Conservation (phyloP, 2,113 vertebrate genomes). For the Sylvia atricapilla region DNA sequence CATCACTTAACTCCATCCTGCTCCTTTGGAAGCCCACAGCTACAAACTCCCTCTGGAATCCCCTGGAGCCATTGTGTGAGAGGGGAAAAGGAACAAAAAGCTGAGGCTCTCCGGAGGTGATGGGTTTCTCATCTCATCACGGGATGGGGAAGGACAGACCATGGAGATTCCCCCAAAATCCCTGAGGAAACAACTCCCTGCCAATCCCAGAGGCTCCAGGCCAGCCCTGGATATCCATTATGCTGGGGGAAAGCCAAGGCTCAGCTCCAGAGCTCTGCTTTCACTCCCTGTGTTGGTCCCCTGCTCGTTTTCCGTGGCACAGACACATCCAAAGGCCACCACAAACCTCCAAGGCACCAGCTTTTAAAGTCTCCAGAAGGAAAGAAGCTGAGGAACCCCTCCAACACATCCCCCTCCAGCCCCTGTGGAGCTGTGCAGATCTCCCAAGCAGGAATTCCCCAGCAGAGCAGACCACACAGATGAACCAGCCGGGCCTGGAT, state of each 20-base stretch:
- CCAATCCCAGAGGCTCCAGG: neutral
- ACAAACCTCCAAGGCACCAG: rapidly evolving
- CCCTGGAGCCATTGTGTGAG: neutral
- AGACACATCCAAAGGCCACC: neutral
- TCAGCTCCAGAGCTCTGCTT: neutral
- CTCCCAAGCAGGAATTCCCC: neutral
- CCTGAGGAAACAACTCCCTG: neutral
- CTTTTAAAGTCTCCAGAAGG: neutral
- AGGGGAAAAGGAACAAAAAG: neutral
- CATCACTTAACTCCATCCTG: neutral
- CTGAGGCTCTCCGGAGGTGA: neutral
- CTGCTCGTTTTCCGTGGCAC: neutral
- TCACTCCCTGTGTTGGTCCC: neutral
- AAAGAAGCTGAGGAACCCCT: neutral
- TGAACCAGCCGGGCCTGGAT: neutral
- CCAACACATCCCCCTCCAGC: neutral
- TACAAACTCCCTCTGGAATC: neutral
- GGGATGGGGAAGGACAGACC: neutral
- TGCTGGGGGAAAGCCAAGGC: neutral
- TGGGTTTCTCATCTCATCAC: conserved; percentile 16
- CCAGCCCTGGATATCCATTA: neutral
- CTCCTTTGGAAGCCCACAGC: neutral
- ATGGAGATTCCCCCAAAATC: neutral
- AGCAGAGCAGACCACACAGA: neutral
- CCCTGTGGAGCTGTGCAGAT: neutral